A percentile compares a stretch with the other conserved stretches of the same genome.
phyloP scores from a whole-genome alignment of 2,888 invertebrate genomes.

The Lasioglossum oenotherae region DNA sequence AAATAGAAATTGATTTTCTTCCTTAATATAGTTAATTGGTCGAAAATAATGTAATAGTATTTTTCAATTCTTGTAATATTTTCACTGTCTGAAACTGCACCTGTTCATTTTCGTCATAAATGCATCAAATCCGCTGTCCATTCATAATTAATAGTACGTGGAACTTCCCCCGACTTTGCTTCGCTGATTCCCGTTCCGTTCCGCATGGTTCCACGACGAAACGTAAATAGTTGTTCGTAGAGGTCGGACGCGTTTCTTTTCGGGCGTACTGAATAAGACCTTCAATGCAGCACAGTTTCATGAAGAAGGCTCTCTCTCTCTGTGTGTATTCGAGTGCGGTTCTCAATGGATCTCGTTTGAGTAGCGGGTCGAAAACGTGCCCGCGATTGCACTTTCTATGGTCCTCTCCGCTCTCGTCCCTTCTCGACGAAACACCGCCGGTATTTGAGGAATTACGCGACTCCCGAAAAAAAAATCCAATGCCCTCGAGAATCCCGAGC shows the following conservation, averaged over 20 bases:
- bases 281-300: slow-evolving; percentile 16
- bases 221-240: background rate
- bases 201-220: background rate
- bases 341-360: slow-evolving; percentile 31
- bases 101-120: no score
- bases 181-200: background rate
- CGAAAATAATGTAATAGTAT: no score
- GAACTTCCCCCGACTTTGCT: background rate
- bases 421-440: slow-evolving; percentile 22
- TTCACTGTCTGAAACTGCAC: no score
- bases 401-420: background rate
- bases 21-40: no score
- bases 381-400: slow-evolving; percentile 21
- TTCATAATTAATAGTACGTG: background rate
- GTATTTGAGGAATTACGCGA: slow-evolving; percentile 39
- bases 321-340: background rate
- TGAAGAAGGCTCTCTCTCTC: background rate
- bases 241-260: background rate
- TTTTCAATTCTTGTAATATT: no score
- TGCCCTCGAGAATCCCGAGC: slow-evolving; percentile 11
- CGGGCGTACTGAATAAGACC: slow-evolving; percentile 11
- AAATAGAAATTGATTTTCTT: no score
- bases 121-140: no score
- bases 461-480: slow-evolving; percentile 41
- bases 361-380: slow-evolving; percentile 30